Evolutionary conservation across 1,140 invertebrate species (phyloP), one percentile per base, ranked within the genome.

Genomic region (Hypothenemus hampei): DNA sequence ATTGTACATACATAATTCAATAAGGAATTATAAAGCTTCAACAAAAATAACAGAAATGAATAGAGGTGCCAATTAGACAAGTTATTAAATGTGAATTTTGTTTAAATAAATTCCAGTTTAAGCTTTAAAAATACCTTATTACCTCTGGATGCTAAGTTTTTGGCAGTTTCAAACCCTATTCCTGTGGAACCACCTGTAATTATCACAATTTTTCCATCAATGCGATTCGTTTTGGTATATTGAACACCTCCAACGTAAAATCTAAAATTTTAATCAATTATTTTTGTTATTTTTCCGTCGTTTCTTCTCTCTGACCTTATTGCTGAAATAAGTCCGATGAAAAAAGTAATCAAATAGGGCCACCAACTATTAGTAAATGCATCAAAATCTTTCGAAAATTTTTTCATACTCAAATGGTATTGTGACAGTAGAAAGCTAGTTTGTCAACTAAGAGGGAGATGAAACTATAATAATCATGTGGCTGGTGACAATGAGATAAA

Each of bases 171-270:
- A 55, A 73, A 74, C 23, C 80, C 81, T 48, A 83, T 80, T 21
- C 80, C 80, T 41, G 73, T 69, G 3, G 75, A 73, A 19, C 77
- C 78, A 47, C 81, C 81, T n/a, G 81, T 84, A n/a, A 84, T 75
- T 22, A 84, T 67, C 3, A 78, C 78, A 52, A 75, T 69, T 69
- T 78, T 77, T 29, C 75, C 77, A 57, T 76, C 69, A 22, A 78
- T 72, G 51, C 65, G 52, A 22, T 66, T 59, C 8, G 65, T 41
- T 24, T 60, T 72, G 13, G 70, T 69, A 54, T 72, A 75, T 8
- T 61, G 59, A 20, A 62, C 62, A 16, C 75, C 75, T 13, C 65
- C 73, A 60, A 73, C 68, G 45, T 73, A 75, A 46, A 61, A 53
- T 63, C 75, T 74, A 47, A 33, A 37, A 37, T 31, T 31, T 8